phyloP scores from a whole-genome alignment of 2,113 vertebrate species.

The Gila orcuttii region DNA sequence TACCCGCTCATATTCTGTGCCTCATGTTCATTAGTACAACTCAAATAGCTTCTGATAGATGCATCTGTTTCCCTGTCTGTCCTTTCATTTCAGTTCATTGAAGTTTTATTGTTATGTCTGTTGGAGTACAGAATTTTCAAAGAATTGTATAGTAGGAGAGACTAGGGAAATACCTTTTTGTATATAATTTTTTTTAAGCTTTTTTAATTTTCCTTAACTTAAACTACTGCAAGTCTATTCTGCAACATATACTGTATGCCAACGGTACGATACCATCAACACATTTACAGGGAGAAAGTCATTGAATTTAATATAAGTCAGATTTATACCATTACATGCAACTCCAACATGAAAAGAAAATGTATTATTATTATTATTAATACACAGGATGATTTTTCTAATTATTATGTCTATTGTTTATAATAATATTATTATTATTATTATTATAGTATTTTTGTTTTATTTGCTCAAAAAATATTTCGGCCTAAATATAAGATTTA shows the following conservation, averaged over 20 bases:
- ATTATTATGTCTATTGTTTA: too few species aligned
- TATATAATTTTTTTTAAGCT: background rate
- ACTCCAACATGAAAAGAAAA: too few species aligned
- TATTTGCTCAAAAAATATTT: too few species aligned
- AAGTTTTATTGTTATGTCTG: background rate
- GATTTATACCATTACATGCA: too few species aligned
- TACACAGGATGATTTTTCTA: too few species aligned
- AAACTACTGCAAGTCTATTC: background rate
- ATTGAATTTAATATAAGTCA: background rate
- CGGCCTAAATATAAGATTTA: too few species aligned
- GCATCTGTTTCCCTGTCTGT: conserved; percentile 9
- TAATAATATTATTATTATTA: too few species aligned
- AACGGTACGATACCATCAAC: background rate
- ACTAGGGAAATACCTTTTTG: background rate
- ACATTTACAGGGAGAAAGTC: background rate
- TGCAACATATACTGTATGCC: background rate
- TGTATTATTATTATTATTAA: too few species aligned
- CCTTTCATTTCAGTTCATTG: background rate
- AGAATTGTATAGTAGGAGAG: background rate
- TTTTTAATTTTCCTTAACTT: background rate
- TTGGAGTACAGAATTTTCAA: background rate
- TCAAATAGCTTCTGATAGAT: conserved; percentile 21
- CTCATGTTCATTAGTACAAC: conserved; percentile 11
- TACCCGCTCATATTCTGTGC: background rate
- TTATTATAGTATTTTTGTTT: too few species aligned